Percentiles rank a stretch among this genome's conserved stretches.
phyloP scores from a whole-genome alignment of 2,113 vertebrate genomes.

The Tragelaphus buxtoni region DNA sequence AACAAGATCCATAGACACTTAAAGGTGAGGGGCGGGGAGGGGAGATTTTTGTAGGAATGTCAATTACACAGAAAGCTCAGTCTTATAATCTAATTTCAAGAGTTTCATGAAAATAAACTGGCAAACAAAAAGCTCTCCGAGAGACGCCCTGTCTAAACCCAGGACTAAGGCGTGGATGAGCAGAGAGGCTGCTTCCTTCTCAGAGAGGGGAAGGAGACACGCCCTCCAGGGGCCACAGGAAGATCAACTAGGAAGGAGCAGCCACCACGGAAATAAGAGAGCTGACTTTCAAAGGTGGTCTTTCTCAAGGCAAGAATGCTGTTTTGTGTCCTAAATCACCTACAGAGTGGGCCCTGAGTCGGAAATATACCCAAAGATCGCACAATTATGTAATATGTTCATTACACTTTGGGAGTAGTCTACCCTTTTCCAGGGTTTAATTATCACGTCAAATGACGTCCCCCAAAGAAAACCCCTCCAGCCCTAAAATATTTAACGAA shows the following conservation, averaged over 20 bases:
- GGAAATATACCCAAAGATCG: rapidly evolving
- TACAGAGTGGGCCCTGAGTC: not conserved
- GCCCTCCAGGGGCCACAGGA: rapidly evolving
- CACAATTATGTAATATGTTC: not conserved
- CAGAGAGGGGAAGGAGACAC: not conserved
- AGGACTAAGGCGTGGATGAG: rapidly evolving
- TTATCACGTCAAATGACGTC: not conserved
- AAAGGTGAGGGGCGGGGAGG: not conserved
- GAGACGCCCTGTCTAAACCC: rapidly evolving
- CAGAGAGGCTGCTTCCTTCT: rapidly evolving
- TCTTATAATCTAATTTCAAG: not conserved
- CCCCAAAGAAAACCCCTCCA: not conserved
- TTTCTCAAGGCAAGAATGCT: not conserved
- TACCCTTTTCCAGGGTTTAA: not conserved
- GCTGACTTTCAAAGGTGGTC: too few species aligned
- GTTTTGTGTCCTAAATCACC: not conserved
- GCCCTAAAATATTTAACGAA: not conserved
- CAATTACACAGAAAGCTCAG: not conserved
- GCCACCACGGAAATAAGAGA: rapidly evolving
- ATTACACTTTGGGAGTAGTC: not conserved
- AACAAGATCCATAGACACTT: rapidly evolving
- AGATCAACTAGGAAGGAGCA: not conserved
- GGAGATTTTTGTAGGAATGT: not conserved
- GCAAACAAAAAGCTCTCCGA: not conserved
- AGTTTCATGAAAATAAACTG: not conserved